These are phyloP conservation scores for Syngnathoides biaculeatus DNA, from an alignment of 2,113 vertebrate genomes.

Conservation along the genomic window DNA sequence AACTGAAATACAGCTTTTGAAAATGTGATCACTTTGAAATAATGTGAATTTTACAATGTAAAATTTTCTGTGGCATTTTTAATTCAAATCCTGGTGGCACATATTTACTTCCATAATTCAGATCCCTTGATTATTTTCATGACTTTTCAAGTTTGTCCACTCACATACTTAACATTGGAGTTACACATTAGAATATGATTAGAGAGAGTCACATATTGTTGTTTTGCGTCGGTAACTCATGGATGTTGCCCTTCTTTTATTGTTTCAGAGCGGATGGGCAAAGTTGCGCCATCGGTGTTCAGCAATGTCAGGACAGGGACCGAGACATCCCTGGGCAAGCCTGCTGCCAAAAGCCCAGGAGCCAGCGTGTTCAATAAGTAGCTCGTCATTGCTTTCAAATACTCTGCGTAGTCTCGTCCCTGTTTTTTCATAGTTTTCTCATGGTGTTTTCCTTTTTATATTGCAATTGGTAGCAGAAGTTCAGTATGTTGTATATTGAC, in stretches of 20 bases:
- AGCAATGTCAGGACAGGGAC: conserved; percentile 78
- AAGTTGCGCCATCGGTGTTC: conserved; percentile 86
- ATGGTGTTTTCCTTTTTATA: background rate
- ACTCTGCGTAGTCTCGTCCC: background rate
- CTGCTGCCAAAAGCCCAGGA: conserved; percentile 65
- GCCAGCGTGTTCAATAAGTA: conserved; percentile 85
- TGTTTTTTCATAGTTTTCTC: background rate
- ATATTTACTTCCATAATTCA: no score
- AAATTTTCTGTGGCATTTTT: no score
- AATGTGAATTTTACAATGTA: no score
- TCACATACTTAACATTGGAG: background rate
- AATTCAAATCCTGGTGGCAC: no score
- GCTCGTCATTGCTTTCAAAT: background rate
- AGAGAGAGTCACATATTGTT: no score
- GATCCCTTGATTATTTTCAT: background rate
- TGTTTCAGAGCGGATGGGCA: conserved; percentile 81
- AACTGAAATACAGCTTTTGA: no score
- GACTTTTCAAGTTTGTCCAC: background rate
- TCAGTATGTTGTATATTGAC: no score
- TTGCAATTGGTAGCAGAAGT: no score
- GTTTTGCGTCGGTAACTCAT: background rate
- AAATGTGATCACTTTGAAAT: no score
- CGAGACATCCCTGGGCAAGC: conserved; percentile 84
- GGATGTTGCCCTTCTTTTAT: background rate
- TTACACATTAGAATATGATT: background rate